These are phyloP conservation scores for Lepidurus apus DNA, from an alignment of 1,140 invertebrate species.

Conservation along the genomic window DNA sequence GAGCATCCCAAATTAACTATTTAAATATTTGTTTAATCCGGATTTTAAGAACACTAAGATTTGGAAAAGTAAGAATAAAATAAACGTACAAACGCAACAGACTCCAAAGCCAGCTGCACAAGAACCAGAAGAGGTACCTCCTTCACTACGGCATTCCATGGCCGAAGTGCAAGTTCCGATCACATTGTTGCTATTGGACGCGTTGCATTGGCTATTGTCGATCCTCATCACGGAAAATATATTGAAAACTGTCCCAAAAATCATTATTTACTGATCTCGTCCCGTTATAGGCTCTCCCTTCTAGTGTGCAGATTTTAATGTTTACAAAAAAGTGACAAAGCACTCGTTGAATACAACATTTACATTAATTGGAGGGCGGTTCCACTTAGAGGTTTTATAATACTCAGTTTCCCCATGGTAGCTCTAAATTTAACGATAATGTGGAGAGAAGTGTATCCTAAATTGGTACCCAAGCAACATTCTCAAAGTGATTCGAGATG, in stretches of 20 bases:
- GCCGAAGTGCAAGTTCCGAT: constrained; percentile 40
- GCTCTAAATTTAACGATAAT: too few species aligned
- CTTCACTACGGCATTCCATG: constrained; percentile 56
- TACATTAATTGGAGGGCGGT: too few species aligned
- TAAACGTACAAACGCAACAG: constrained; percentile 63
- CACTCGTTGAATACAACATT: too few species aligned
- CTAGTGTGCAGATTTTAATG: too few species aligned
- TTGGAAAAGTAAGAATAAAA: not conserved
- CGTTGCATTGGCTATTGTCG: constrained; percentile 40
- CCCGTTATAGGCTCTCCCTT: not conserved
- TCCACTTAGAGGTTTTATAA: too few species aligned
- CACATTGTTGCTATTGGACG: constrained; percentile 38
- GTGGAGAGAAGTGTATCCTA: too few species aligned
- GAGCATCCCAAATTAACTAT: not conserved
- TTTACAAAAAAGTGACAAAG: too few species aligned
- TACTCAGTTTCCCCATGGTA: too few species aligned
- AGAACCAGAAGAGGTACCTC: constrained; percentile 56
- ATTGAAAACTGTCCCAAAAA: constrained; percentile 28
- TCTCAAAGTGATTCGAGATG: too few species aligned
- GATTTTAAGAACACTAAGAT: not conserved
- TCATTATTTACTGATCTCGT: not conserved
- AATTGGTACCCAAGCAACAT: too few species aligned
- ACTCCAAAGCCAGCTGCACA: constrained; percentile 68
- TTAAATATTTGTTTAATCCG: not conserved
- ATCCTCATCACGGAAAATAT: constrained; percentile 32